Percentiles rank a stretch among this genome's conserved stretches.
Conservation (phyloP, 2,888 invertebrate species). For the Lypha dubia region DNA sequence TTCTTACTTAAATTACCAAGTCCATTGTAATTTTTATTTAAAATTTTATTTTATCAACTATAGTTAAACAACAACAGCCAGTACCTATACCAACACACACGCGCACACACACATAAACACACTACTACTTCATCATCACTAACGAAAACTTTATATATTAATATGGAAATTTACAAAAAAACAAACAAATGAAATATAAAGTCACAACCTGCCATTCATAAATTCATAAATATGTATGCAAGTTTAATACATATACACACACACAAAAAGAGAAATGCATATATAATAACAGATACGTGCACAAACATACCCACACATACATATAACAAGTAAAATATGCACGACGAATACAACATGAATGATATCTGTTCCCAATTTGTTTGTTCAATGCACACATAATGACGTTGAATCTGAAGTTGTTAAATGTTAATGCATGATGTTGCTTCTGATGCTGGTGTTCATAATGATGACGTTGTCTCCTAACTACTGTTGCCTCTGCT, state of each 20-base stretch:
- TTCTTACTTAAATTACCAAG: not conserved
- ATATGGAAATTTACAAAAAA: conserved; percentile 32
- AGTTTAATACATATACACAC: not conserved
- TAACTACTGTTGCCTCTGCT: conserved; percentile 6
- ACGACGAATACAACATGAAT: conserved; percentile 36
- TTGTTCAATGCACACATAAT: conserved; percentile 64
- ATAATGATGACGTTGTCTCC: conserved; percentile 3
- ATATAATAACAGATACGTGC: too few relatives aligned
- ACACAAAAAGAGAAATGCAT: too few relatives aligned
- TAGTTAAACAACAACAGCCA: conserved; percentile 12
- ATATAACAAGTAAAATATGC: conserved; percentile 11
- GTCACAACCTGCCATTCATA: conserved; percentile 42
- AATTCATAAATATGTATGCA: conserved; percentile 45
- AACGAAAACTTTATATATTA: not conserved
- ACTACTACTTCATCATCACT: too few relatives aligned
- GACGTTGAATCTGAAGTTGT: conserved; percentile 26
- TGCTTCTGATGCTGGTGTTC: conserved; percentile 2
- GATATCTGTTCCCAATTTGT: conserved; percentile 64
- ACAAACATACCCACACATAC: not conserved
- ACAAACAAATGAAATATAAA: too few relatives aligned
- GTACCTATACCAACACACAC: not conserved
- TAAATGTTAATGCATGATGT: conserved; percentile 15
- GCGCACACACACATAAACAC: too few relatives aligned
- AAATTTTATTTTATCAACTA: conserved; percentile 16
- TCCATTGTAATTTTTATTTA: not conserved